phyloP scores from a whole-genome alignment of 2,888 invertebrate genomes.

The Coremacera marginata region DNA sequence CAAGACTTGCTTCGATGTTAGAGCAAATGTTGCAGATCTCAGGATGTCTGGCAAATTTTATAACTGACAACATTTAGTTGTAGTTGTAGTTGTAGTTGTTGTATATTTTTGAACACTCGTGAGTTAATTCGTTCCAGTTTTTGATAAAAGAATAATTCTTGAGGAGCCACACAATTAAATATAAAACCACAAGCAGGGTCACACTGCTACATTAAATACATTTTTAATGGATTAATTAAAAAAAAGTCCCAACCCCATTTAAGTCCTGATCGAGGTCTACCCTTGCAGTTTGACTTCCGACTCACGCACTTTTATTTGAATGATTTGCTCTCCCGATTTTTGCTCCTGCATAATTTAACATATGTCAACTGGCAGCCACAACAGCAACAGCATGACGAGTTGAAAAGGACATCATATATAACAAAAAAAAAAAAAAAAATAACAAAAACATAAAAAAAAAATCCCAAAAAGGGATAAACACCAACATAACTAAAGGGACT shows the following conservation, averaged over 20 bases:
- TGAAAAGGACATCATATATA: background rate
- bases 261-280: too few relatives aligned
- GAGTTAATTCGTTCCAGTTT: background rate
- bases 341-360: constrained; percentile 19
- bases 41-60: constrained; percentile 14
- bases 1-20: constrained; percentile 16
- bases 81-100: background rate
- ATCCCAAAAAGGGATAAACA: background rate
- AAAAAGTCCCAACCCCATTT: too few relatives aligned
- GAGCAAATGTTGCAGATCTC: constrained; percentile 31
- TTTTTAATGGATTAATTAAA: too few relatives aligned
- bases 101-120: background rate
- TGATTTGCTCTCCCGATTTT: background rate
- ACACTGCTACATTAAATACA: too few relatives aligned
- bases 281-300: background rate
- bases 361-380: background rate
- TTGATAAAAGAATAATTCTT: background rate
- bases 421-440: background rate
- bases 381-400: constrained; percentile 14
- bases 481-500: constrained; percentile 16
- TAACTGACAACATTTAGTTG: background rate
- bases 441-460: background rate
- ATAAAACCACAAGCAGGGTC: too few relatives aligned
- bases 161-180: too few relatives aligned
- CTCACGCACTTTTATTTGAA: background rate